Conservation (phyloP, 2,888 invertebrate species). For the Eustalomyia histrio region DNA sequence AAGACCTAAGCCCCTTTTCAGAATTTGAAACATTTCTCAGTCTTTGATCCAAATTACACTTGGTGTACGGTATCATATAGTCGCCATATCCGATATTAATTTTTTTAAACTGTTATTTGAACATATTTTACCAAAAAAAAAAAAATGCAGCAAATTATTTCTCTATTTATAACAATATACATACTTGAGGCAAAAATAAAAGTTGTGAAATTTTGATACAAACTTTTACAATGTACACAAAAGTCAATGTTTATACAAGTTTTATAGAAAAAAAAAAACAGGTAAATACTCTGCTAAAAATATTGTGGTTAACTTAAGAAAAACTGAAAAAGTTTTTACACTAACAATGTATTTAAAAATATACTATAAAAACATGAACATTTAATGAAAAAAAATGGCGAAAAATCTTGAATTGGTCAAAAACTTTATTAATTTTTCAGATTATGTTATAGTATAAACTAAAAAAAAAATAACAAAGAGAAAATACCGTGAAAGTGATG, state of each 20-base stretch:
- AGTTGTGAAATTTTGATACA: conserved; percentile 11
- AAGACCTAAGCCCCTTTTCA: no score
- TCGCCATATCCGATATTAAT: no score
- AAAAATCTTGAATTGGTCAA: conserved; percentile 4
- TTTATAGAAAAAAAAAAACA: not conserved
- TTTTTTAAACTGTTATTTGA: not conserved
- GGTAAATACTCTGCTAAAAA: conserved; percentile 19
- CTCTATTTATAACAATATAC: not conserved
- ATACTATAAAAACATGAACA: not conserved
- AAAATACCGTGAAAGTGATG: not conserved
- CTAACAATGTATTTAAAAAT: not conserved
- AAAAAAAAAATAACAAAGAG: not conserved
- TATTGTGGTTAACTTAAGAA: not conserved
- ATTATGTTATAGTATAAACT: not conserved
- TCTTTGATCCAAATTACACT: no score
- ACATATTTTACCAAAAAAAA: conserved; percentile 7
- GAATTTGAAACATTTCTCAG: no score
- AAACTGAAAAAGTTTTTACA: not conserved
- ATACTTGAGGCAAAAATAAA: not conserved
- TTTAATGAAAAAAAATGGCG: not conserved
- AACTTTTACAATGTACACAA: not conserved
- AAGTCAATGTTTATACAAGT: conserved; percentile 10
- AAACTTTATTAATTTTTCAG: conserved; percentile 52
- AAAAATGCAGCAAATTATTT: not conserved
- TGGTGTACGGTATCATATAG: no score